Conservation (phyloP, 1,140 invertebrate genomes). For the Caenorhabditis tropicalis region DNA sequence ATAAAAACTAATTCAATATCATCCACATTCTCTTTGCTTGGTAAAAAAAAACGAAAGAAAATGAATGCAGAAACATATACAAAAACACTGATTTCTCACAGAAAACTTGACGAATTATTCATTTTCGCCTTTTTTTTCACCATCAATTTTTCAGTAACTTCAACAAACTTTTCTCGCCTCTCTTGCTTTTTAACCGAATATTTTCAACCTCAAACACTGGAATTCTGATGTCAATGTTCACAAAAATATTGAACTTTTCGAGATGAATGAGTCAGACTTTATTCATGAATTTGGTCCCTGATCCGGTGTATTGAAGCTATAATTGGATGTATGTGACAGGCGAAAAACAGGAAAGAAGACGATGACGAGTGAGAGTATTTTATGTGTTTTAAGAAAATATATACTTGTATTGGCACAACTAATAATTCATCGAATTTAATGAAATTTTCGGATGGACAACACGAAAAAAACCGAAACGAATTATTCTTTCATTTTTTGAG, state of each 20-base stretch:
- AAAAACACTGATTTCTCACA: background rate
- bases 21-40: background rate
- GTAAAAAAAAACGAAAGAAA: background rate
- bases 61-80: background rate
- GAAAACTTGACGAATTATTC: background rate
- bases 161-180: background rate
- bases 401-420: background rate
- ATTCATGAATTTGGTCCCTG: background rate
- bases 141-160: background rate
- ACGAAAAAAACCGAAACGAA: no score
- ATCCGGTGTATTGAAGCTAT: constrained; percentile 17
- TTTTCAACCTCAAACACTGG: background rate
- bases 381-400: constrained; percentile 14
- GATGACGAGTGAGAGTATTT: background rate
- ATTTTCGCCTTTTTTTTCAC: background rate
- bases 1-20: background rate
- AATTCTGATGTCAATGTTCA: background rate
- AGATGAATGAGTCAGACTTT: background rate
- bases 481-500: no score
- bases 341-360: constrained; percentile 15
- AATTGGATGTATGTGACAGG: constrained; percentile 32
- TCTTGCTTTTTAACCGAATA: background rate
- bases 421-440: background rate
- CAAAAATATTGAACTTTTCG: background rate
- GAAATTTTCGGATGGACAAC: background rate